phyloP scores from a whole-genome alignment of 1,140 invertebrate genomes.

The Drusus annulatus region DNA sequence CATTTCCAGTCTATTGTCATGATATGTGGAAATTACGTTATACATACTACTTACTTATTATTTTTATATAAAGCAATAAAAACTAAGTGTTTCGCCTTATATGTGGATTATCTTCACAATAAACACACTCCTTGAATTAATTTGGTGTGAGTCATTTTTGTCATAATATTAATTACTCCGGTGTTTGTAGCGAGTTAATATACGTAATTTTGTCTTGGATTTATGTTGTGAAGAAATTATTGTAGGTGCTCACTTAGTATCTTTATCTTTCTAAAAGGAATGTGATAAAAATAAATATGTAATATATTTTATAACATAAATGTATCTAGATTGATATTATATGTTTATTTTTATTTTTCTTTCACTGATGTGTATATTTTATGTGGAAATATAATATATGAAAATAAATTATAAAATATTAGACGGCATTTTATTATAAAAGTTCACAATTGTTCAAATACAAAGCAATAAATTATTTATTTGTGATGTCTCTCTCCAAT shows the following conservation, averaged over 20 bases:
- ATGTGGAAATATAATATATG: conserved; percentile 58
- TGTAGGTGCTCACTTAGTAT: conserved; percentile 48
- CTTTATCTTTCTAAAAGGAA: conserved; percentile 48
- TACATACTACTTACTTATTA: background rate
- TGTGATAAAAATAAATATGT: conserved; percentile 59
- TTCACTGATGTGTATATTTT: conserved; percentile 60
- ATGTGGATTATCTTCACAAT: background rate
- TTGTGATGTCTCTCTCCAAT: no score
- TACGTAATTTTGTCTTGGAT: no score
- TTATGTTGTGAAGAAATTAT: conserved; percentile 17
- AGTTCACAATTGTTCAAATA: no score
- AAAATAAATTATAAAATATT: conserved; percentile 48
- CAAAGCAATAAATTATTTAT: no score
- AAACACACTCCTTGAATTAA: background rate
- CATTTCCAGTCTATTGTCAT: no score
- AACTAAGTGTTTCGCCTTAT: conserved; percentile 14
- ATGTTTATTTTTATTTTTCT: conserved; percentile 55
- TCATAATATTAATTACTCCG: conserved; percentile 7
- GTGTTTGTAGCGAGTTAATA: no score
- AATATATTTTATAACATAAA: conserved; percentile 58
- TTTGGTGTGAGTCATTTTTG: conserved; percentile 16
- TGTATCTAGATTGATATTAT: conserved; percentile 57
- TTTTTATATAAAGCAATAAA: conserved; percentile 28
- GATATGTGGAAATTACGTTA: background rate
- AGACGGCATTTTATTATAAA: background rate